These are phyloP conservation scores for Zingel zingel DNA, from an alignment of 2,113 vertebrate species.

Conservation along the genomic window DNA sequence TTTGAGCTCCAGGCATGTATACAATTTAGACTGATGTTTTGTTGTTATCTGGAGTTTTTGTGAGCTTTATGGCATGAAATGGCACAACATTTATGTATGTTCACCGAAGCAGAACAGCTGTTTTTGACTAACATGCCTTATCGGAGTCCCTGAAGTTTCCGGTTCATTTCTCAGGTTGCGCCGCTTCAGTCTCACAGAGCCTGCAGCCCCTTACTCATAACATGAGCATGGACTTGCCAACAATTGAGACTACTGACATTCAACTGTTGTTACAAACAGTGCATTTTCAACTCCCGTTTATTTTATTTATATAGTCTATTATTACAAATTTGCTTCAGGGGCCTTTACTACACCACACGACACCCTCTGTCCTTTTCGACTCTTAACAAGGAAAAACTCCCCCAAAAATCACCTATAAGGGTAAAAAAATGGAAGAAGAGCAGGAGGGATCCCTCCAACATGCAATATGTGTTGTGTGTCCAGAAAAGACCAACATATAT, in stretches of 20 bases:
- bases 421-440: too few species aligned
- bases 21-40: slow-evolving; percentile 7
- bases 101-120: slow-evolving; percentile 39
- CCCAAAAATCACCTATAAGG: too few species aligned
- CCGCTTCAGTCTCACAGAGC: slow-evolving; percentile 3
- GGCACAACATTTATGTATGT: slow-evolving; percentile 1
- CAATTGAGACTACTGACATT: slow-evolving; percentile 60
- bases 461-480: too few species aligned
- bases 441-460: too few species aligned
- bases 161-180: slow-evolving; percentile 40
- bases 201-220: slow-evolving; percentile 16
- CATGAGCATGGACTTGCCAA: slow-evolving; percentile 30
- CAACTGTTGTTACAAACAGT: slow-evolving; percentile 36
- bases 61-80: slow-evolving; percentile 29
- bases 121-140: slow-evolving; percentile 35
- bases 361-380: too few species aligned
- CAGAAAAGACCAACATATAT: too few species aligned
- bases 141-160: slow-evolving; percentile 17
- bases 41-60: slow-evolving; percentile 10
- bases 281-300: background rate
- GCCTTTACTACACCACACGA: too few species aligned
- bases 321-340: too few species aligned
- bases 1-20: background rate
- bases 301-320: too few species aligned
- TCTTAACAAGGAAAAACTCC: too few species aligned